These are phyloP conservation scores for Hirtodrosophila confusa DNA, from an alignment of 2,888 invertebrate genomes.

Conservation along the genomic window DNA sequence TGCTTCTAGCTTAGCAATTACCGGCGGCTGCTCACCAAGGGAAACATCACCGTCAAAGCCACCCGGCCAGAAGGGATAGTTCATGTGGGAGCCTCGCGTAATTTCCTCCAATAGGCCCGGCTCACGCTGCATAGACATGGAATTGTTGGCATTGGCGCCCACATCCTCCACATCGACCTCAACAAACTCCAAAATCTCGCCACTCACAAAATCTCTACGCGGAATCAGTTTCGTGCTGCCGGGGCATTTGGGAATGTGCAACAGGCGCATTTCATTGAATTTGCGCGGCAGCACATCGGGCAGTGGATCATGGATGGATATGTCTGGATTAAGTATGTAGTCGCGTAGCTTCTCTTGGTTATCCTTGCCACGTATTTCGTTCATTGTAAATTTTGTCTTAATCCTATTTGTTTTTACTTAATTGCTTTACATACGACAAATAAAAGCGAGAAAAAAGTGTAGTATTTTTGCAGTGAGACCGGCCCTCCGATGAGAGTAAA, in stretches of 20 bases:
- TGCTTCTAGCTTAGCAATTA: slow-evolving; percentile 83
- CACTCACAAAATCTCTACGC: slow-evolving; percentile 89
- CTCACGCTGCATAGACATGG: slow-evolving; percentile 91
- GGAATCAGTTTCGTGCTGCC: slow-evolving; percentile 82
- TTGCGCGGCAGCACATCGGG: slow-evolving; percentile 80
- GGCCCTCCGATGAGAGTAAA: not conserved
- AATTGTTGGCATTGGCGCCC: slow-evolving; percentile 89
- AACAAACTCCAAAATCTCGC: slow-evolving; percentile 89
- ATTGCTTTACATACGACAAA: not conserved
- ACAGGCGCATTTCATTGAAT: slow-evolving; percentile 74
- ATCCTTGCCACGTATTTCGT: slow-evolving; percentile 44
- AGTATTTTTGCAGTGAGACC: slow-evolving; percentile 14
- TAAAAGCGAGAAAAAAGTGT: not conserved
- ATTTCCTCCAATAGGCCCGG: slow-evolving; percentile 89
- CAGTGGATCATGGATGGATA: slow-evolving; percentile 82
- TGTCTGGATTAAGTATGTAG: slow-evolving; percentile 81
- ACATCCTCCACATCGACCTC: slow-evolving; percentile 86
- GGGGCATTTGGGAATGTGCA: slow-evolving; percentile 75
- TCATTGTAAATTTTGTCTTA: slow-evolving; percentile 32
- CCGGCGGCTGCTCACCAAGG: slow-evolving; percentile 84
- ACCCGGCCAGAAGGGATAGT: slow-evolving; percentile 95
- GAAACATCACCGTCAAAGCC: slow-evolving; percentile 86
- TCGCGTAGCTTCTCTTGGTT: slow-evolving; percentile 67
- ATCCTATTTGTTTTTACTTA: not conserved
- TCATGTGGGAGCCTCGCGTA: slow-evolving; percentile 89